Percentiles rank a stretch among this genome's conserved stretches.
These are phyloP conservation scores for Erithacus rubecula DNA, from an alignment of 2,797 vertebrate species.

Conservation along the genomic window DNA sequence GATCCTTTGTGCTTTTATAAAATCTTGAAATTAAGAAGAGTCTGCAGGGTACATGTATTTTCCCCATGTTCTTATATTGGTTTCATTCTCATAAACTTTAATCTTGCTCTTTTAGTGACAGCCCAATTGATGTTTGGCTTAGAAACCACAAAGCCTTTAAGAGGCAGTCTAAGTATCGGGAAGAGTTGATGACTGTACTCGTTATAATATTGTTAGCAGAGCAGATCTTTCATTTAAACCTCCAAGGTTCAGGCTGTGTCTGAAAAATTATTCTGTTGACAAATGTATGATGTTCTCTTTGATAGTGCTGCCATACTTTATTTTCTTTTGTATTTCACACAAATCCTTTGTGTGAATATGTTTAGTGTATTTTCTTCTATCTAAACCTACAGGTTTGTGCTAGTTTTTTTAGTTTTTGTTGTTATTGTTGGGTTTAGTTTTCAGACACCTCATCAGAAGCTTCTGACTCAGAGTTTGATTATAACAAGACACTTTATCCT, in stretches of 20 bases:
- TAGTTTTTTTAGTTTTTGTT: neutral
- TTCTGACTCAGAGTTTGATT: neutral
- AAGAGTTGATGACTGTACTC: neutral
- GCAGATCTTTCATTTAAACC: neutral
- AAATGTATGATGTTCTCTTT: neutral
- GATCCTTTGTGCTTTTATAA: neutral
- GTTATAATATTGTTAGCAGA: neutral
- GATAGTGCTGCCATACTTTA: neutral
- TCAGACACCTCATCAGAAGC: neutral
- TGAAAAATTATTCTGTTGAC: neutral
- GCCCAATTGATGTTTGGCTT: neutral
- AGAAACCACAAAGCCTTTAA: slow-evolving; percentile 1
- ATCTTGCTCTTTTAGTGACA: neutral
- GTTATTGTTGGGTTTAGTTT: neutral
- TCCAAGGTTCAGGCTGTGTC: neutral
- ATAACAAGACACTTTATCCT: neutral
- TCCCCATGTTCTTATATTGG: neutral
- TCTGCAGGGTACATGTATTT: neutral
- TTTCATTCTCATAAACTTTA: neutral
- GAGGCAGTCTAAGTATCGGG: neutral
- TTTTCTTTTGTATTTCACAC: neutral
- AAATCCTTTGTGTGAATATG: neutral
- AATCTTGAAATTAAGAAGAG: neutral
- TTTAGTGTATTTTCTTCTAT: neutral
- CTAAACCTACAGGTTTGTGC: neutral